Percentiles rank a stretch among this genome's conserved stretches.
phyloP scores from a whole-genome alignment of 2,113 vertebrate species.

The Prinia subflava region DNA sequence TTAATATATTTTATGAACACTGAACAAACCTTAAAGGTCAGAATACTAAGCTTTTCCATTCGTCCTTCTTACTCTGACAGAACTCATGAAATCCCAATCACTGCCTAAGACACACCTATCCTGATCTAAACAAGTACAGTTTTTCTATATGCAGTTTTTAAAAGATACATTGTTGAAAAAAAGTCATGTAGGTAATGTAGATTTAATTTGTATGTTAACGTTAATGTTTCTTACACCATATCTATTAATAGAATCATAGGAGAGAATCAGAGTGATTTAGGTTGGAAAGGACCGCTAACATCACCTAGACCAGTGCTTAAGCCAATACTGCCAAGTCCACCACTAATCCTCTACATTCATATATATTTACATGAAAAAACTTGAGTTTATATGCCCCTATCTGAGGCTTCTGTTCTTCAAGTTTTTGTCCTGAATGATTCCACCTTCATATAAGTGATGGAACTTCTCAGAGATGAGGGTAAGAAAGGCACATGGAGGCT shows the following conservation, averaged over 20 bases:
- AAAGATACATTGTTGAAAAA: background rate
- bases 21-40: background rate
- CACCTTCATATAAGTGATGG: background rate
- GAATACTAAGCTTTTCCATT: background rate
- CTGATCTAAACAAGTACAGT: background rate
- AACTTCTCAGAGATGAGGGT: background rate
- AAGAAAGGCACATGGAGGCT: background rate
- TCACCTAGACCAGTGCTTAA: rapidly evolving
- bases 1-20: background rate
- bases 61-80: background rate
- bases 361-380: background rate
- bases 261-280: background rate
- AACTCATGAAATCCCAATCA: background rate
- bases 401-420: background rate
- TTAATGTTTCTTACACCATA: background rate
- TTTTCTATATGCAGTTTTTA: background rate
- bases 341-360: background rate
- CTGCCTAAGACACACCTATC: background rate
- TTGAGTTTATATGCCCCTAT: background rate
- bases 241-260: background rate
- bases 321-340: background rate
- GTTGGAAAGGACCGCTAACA: background rate
- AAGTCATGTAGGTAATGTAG: background rate
- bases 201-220: background rate
- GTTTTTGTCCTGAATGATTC: background rate